Conservation (phyloP, 2,797 vertebrate species). For the Hipposideros larvatus region DNA sequence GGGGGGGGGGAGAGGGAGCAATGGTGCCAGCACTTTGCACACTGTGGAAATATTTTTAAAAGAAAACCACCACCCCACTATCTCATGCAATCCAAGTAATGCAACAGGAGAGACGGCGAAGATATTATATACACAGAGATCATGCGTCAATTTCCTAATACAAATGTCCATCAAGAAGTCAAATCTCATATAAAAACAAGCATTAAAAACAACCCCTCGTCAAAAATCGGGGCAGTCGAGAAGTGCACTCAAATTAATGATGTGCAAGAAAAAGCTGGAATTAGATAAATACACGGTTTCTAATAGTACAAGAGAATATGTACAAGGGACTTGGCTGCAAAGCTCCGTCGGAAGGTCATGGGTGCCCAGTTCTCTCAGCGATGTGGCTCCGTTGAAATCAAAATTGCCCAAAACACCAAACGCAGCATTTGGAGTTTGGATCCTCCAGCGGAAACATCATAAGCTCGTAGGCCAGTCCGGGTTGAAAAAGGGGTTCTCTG, state of each 20-base stretch:
- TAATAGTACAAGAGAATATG: constrained; percentile 69
- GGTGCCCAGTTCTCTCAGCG: constrained; percentile 70
- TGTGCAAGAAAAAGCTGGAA: constrained; percentile 83
- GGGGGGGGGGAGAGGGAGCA: constrained; percentile 18
- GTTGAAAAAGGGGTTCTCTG: not conserved
- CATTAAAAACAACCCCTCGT: constrained; percentile 87
- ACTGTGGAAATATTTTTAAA: constrained; percentile 63
- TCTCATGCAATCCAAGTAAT: constrained; percentile 75
- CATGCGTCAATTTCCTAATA: constrained; percentile 80
- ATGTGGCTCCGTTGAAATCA: constrained; percentile 69
- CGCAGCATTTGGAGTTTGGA: not conserved
- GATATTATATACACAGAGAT: constrained; percentile 68
- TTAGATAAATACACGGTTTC: constrained; percentile 79
- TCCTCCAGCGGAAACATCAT: not conserved
- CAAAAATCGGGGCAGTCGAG: constrained; percentile 84
- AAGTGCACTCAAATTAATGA: constrained; percentile 79
- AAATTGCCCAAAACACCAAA: not conserved
- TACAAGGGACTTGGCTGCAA: constrained; percentile 84
- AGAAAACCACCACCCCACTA: constrained; percentile 51
- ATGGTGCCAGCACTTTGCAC: constrained; percentile 81
- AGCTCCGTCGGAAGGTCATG: constrained; percentile 22
- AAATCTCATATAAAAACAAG: constrained; percentile 82
- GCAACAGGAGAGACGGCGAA: constrained; percentile 62
- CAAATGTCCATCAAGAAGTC: constrained; percentile 82
- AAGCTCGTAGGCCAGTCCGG: not conserved